phyloP scores from a whole-genome alignment of 2,797 vertebrate species.

The Enoplosus armatus region DNA sequence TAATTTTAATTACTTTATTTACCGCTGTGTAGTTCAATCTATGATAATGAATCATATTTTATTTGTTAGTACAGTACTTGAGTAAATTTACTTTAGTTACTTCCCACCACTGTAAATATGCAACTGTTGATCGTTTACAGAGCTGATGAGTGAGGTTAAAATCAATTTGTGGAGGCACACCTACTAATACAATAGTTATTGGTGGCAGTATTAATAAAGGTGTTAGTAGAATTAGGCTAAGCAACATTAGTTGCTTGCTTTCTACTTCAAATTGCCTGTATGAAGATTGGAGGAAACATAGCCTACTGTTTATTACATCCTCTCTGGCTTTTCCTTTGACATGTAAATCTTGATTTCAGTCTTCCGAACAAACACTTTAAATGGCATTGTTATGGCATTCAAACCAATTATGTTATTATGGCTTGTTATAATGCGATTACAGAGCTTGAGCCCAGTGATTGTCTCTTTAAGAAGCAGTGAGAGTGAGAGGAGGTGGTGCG shows the following conservation, averaged over 20 bases:
- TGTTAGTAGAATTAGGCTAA: background rate
- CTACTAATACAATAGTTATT: background rate
- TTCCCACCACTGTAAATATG: background rate
- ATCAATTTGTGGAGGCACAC: background rate
- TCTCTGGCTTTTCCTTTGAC: constrained; percentile 5
- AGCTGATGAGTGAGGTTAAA: background rate
- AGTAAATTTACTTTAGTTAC: background rate
- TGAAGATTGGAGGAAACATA: background rate
- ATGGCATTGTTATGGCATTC: constrained; percentile 48
- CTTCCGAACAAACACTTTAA: constrained; percentile 38
- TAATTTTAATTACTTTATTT: background rate
- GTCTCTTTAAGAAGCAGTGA: constrained; percentile 83
- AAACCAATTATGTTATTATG: constrained; percentile 76
- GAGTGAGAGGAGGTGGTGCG: constrained; percentile 81
- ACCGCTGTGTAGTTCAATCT: background rate
- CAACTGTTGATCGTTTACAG: background rate
- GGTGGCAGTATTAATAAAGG: background rate
- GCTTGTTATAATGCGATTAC: constrained; percentile 83
- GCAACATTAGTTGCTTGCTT: constrained; percentile 11
- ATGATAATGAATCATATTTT: background rate
- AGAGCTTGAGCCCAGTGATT: constrained; percentile 64
- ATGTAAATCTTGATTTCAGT: constrained; percentile 39
- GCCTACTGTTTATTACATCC: background rate
- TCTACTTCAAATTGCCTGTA: constrained; percentile 9
- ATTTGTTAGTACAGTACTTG: background rate